A percentile compares a stretch with the other conserved stretches of the same genome.
These are phyloP conservation scores for Dorcus parallelipipedus DNA, from an alignment of 2,888 invertebrate species.

Conservation along the genomic window DNA sequence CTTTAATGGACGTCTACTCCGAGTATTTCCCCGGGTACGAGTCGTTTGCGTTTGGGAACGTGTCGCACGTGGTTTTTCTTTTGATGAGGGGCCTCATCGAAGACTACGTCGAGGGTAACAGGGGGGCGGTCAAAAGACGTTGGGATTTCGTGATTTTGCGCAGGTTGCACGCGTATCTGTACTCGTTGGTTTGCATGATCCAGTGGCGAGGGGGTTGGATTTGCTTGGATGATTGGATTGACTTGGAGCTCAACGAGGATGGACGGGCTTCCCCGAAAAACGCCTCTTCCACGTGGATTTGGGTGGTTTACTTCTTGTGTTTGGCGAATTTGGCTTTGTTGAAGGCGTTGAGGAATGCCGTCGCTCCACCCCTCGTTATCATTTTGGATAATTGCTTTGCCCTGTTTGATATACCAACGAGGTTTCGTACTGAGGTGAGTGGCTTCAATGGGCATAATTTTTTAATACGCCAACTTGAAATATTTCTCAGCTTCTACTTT, in stretches of 20 bases:
- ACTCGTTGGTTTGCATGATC: slow-evolving; percentile 50
- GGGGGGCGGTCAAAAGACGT: slow-evolving; percentile 6
- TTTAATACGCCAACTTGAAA: no score
- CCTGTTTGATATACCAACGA: slow-evolving; percentile 60
- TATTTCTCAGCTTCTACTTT: no score
- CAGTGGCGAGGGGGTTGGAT: slow-evolving; percentile 56
- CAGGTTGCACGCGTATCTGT: slow-evolving; percentile 50
- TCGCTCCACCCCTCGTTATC: slow-evolving; percentile 58
- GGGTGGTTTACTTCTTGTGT: slow-evolving; percentile 15
- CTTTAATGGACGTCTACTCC: slow-evolving; percentile 49
- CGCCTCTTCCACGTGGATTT: not conserved
- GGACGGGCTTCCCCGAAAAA: not conserved
- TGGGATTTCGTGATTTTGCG: slow-evolving; percentile 19
- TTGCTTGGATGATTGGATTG: slow-evolving; percentile 36
- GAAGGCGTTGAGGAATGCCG: slow-evolving; percentile 53
- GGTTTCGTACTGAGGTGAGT: slow-evolving; percentile 52
- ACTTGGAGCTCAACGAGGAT: not conserved
- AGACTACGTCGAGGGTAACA: not conserved
- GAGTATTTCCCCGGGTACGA: slow-evolving; percentile 49
- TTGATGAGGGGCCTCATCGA: slow-evolving; percentile 17
- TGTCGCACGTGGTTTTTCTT: slow-evolving; percentile 11
- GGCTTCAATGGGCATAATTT: no score
- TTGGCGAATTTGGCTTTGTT: slow-evolving; percentile 38
- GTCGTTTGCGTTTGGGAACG: not conserved
- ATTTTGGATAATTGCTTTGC: slow-evolving; percentile 56